Evolutionary conservation across 2,888 invertebrate genomes (phyloP).

Genomic region (Stratiomys singularior): DNA sequence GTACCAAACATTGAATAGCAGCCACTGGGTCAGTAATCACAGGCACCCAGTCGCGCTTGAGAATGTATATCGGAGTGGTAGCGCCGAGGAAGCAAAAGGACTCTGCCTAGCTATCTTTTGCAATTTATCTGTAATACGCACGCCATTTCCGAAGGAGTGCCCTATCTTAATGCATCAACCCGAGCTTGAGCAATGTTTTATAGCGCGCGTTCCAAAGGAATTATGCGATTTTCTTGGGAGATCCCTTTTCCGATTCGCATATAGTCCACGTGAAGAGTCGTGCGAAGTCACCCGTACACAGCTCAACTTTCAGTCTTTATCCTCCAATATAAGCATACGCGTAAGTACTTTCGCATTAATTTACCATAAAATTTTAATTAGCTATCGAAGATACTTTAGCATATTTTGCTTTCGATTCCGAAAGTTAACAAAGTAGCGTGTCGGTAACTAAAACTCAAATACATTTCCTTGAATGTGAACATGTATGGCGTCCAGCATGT

Average conservation of each 20-base stretch:
- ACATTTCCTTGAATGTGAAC: neutral
- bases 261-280: neutral
- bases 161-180: constrained; percentile 51
- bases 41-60: constrained; percentile 43
- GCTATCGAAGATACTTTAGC: no score
- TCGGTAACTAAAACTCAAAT: no score
- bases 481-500: neutral
- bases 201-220: constrained; percentile 39
- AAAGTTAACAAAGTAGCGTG: no score
- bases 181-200: constrained; percentile 44
- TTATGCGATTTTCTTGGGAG: constrained; percentile 46
- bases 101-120: constrained; percentile 49
- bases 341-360: no score
- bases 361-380: no score
- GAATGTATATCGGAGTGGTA: constrained; percentile 16
- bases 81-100: constrained; percentile 29
- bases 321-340: no score
- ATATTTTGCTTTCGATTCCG: no score
- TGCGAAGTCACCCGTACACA: neutral
- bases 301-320: no score
- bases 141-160: constrained; percentile 50
- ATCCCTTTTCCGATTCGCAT: constrained; percentile 31
- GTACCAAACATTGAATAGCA: neutral
- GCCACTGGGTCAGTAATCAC: constrained; percentile 44
- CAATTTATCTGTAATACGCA: constrained; percentile 53